A percentile compares a stretch with the other conserved stretches of the same genome.
Conservation (phyloP, 2,888 invertebrate species). For the Cabera pusaria region DNA sequence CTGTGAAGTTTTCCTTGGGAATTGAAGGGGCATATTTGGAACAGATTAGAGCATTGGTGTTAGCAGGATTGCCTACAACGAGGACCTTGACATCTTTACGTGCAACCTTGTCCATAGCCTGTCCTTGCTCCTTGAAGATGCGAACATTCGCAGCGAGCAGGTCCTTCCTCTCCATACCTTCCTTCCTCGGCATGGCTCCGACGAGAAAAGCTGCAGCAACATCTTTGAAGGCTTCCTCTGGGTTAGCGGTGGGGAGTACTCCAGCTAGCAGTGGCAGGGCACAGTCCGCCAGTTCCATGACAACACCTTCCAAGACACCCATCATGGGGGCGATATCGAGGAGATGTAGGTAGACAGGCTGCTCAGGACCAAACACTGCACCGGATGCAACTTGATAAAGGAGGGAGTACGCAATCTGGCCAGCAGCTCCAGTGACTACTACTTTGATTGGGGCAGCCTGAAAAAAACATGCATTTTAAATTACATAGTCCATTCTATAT, state of each 20-base stretch:
- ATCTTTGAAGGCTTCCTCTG: slow-evolving; percentile 96
- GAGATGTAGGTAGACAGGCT: slow-evolving; percentile 93
- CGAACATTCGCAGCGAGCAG: slow-evolving; percentile 98
- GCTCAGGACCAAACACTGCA: slow-evolving; percentile 95
- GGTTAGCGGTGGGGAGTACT: slow-evolving; percentile 94
- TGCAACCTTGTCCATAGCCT: slow-evolving; percentile 94
- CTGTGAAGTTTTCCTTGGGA: slow-evolving; percentile 97
- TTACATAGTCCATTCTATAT: slow-evolving; percentile 6
- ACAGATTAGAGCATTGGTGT: slow-evolving; percentile 98
- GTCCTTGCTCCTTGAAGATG: slow-evolving; percentile 98
- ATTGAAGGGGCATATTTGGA: slow-evolving; percentile 98
- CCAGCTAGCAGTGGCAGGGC: slow-evolving; percentile 94
- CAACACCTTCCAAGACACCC: slow-evolving; percentile 98
- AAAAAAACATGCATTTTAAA: slow-evolving; percentile 32
- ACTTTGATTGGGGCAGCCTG: slow-evolving; percentile 94
- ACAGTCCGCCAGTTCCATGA: slow-evolving; percentile 98
- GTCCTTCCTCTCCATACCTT: slow-evolving; percentile 99
- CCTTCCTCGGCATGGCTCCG: slow-evolving; percentile 98
- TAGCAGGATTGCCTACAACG: slow-evolving; percentile 99
- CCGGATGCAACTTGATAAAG: slow-evolving; percentile 97
- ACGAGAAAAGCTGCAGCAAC: slow-evolving; percentile 98
- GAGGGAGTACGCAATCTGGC: slow-evolving; percentile 99
- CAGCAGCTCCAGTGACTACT: slow-evolving; percentile 98
- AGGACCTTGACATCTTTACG: slow-evolving; percentile 96
- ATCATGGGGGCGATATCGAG: slow-evolving; percentile 98